Evolutionary conservation across 2,888 invertebrate genomes (phyloP), one percentile per base, ranked within the genome.

Genomic region (Protophormia terraenovae): DNA sequence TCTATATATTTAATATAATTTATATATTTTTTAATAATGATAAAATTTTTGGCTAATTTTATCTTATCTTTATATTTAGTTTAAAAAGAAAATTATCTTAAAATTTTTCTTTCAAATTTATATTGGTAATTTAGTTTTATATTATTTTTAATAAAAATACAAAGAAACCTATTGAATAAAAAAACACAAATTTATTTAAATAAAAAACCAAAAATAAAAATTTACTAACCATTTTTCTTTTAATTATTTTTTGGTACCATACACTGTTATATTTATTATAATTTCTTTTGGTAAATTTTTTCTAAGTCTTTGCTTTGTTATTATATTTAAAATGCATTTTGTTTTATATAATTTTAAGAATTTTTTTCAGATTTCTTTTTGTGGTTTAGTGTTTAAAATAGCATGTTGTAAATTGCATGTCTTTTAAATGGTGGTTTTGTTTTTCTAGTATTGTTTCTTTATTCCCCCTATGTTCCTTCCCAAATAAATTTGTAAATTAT

Each of bases 111-210:
- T 58, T 58, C 14, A 72, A 16, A 38, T 71, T 27, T 12, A 58
- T 16, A 1, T 19, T 41, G 35, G 35, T 29, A 58, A 29, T 32
- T 47, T 62, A 69, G 41, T 58, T 41, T 16, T 53, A 67, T 14
- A 55, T 72, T 62, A 75, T 6, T 60, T 60, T 53, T 35, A 76
- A 41, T 58, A 35, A 69, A 67, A 29, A 64, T 45, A 29, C 12
- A 50, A 38, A 53, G 45, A 53, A 19, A n/a, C n/a, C 35, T 64
- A 38, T 69, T n/a, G 19, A 77, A 83, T 60, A 81, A 82, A n/a
- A n/a, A n/a, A 83, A 69, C 35, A 83, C 47, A 78, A 69, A 78
- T 78, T 69, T 78, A 67, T 77, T 66, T 53, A 81, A 58, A 69
- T 32, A 47, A 78, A 64, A 41, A 50, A 22, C 38, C 35, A 77